A percentile compares a stretch with the other conserved stretches of the same genome.
These are phyloP conservation scores for Sphaerophoria rueppellii DNA, from an alignment of 2,888 invertebrate species.

Conservation along the genomic window DNA sequence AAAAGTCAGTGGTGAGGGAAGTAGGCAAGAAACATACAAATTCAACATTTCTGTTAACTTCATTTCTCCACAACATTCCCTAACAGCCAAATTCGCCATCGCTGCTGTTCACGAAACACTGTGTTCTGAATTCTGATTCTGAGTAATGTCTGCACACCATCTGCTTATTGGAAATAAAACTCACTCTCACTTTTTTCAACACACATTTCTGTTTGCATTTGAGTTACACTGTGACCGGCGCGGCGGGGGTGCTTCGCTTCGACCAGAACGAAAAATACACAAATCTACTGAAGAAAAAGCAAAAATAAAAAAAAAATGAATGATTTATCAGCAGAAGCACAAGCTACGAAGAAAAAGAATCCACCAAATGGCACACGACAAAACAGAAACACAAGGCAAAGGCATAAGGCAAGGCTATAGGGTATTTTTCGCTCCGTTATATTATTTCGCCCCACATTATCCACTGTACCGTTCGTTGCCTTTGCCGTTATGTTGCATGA, in stretches of 20 bases:
- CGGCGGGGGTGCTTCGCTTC: slow-evolving; percentile 51
- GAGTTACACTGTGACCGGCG: too few species aligned
- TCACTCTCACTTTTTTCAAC: slow-evolving; percentile 56
- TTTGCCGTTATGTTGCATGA: slow-evolving; percentile 57
- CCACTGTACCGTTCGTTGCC: not conserved
- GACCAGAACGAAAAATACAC: slow-evolving; percentile 11
- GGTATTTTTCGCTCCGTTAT: slow-evolving; percentile 43
- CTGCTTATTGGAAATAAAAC: not conserved
- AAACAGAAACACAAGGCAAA: slow-evolving; percentile 10
- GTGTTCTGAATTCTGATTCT: too few species aligned
- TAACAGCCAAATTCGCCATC: too few species aligned
- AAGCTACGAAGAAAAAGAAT: not conserved
- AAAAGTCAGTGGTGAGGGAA: too few species aligned
- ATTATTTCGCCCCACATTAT: slow-evolving; percentile 53
- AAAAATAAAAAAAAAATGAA: not conserved
- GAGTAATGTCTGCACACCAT: too few species aligned
- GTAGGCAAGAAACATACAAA: too few species aligned
- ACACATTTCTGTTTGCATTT: too few species aligned
- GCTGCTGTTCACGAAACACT: too few species aligned
- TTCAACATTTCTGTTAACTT: too few species aligned
- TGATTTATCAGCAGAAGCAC: slow-evolving; percentile 12
- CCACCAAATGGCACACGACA: slow-evolving; percentile 51
- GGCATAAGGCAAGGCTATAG: slow-evolving; percentile 15
- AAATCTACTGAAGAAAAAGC: not conserved
- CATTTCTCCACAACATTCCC: too few species aligned